phyloP scores from a whole-genome alignment of 2,888 invertebrate genomes.

The Synanthedon formicaeformis region DNA sequence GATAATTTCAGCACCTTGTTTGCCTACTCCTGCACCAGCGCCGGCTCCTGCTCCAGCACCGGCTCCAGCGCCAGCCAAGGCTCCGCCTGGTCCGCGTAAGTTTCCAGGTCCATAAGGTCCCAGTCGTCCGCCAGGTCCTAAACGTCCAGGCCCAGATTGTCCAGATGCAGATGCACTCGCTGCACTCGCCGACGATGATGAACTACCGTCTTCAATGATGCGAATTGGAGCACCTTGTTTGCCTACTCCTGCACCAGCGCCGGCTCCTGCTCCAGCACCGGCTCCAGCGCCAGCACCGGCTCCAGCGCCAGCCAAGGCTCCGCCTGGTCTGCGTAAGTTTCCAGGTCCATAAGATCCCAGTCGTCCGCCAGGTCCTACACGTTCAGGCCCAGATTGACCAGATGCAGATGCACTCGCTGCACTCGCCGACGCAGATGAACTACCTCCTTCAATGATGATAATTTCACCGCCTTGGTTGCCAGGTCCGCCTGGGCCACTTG shows the following conservation, averaged over 20 bases:
- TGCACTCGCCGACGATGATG: conserved; percentile 1
- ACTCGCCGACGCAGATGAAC: no score
- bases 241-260: not conserved
- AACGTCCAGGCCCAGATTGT: no score
- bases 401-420: no score
- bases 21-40: not conserved
- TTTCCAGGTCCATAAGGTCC: conserved; percentile 1
- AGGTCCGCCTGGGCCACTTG: conserved; percentile 5
- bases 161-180: conserved; percentile 12
- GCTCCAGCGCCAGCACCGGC: no score
- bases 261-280: no score
- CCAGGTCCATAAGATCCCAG: not conserved
- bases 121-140: no score
- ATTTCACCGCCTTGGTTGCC: no score
- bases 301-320: no score
- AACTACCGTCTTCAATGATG: conserved; percentile 3
- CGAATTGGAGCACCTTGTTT: not conserved
- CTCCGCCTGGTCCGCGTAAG: conserved; percentile 3
- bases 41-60: not conserved
- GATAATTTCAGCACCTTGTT: no score
- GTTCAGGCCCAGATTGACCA: no score
- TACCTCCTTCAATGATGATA: no score
- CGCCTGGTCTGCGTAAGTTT: not conserved
- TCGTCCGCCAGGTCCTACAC: no score
- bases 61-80: not conserved